Evolutionary conservation across 2,888 invertebrate species (phyloP), one percentile per base, ranked within the genome.

Genomic region (Acanthopleura granulata): DNA sequence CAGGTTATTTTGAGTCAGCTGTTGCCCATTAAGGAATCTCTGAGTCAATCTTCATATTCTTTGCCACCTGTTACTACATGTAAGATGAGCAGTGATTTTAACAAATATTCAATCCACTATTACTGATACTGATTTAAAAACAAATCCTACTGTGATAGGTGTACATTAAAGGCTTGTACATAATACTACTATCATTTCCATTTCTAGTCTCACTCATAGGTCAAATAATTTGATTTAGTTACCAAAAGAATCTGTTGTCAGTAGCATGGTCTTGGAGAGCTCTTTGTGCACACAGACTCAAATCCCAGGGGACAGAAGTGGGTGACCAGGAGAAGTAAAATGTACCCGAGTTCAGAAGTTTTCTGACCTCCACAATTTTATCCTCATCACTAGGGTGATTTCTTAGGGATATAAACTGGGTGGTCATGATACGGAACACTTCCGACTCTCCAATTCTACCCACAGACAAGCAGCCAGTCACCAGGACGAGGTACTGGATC

Each of bases 181-280:
- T 40, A 40, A 40, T 9, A 40, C 3, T 40, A 40, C 40, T 40
- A 40, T 40, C 40, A 6, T 6, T 40, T 40, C 40, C 3, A 40
- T 40, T 40, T 40, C 9, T 40, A 40, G 40, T 40, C 4, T 40
- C 40, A 40, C 40, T 40, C 40, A 40, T 40, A 9, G 9, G 40
- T 3, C 4, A 40, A n/a, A n/a, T n/a, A n/a, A n/a, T n/a, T n/a
- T n/a, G n/a, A n/a, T 40, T 12, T 57, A 57, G 91, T 84, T 87
- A 94, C 98, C 99, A 99, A 90, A 99, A 99, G 91, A 99, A 99
- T 88, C 98, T 93, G 88, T 97, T 97, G 91, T 99, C 99, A 70
- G 97, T 95, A n/a, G 84, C 86, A 82, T 93, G 93, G 15, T 95
- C 95, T 89, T 94, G 95, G 81, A 94, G 93, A 85, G 95, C 93